A percentile compares a stretch with the other conserved stretches of the same genome.
Conservation (phyloP, 2,113 vertebrate species). For the Bungarus multicinctus region DNA sequence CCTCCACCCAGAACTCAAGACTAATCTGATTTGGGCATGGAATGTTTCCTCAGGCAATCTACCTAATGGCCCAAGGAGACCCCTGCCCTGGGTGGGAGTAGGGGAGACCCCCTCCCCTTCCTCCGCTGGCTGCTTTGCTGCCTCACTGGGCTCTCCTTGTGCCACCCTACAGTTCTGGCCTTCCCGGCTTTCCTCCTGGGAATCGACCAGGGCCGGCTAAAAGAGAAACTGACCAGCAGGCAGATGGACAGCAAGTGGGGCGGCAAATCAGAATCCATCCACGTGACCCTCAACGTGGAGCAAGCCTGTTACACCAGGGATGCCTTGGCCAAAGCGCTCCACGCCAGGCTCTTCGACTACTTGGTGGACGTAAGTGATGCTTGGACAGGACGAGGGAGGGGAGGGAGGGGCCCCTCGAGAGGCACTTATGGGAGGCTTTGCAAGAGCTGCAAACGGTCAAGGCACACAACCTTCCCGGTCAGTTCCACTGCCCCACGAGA, state of each 20-base stretch:
- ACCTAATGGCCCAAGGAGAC: too few species aligned
- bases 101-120: background rate
- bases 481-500: background rate
- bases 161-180: constrained; percentile 81
- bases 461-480: background rate
- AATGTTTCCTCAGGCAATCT: background rate
- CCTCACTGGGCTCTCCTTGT: background rate
- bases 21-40: background rate
- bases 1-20: background rate
- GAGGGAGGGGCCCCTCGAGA: accelerated
- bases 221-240: constrained; percentile 94
- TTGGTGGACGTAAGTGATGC: constrained; percentile 86
- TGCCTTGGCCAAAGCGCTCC: constrained; percentile 93
- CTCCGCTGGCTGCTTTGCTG: background rate
- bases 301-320: constrained; percentile 96
- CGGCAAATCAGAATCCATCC: constrained; percentile 87
- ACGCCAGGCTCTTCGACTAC: constrained; percentile 90
- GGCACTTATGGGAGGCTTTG: background rate
- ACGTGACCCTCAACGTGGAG: constrained; percentile 95
- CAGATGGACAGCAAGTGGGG: constrained; percentile 99
- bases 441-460: background rate
- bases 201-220: constrained; percentile 88
- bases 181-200: constrained; percentile 95
- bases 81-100: background rate
- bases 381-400: background rate